Conservation (phyloP, 2,797 vertebrate genomes). For the Sebastes cheni region DNA sequence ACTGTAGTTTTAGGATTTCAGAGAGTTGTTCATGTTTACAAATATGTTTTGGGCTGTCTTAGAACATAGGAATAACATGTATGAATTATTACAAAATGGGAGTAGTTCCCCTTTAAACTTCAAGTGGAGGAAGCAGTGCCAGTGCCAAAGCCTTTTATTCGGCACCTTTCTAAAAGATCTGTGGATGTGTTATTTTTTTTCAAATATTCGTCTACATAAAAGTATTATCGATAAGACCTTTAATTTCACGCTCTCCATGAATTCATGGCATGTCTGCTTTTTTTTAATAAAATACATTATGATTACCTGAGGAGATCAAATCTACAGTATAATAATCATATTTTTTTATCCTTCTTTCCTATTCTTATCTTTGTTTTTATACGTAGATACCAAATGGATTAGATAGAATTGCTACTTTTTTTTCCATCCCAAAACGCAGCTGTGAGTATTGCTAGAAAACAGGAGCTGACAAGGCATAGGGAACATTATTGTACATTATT, state of each 20-base stretch:
- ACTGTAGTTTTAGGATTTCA: neutral
- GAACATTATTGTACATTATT: conserved; percentile 67
- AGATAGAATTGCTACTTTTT: conserved; percentile 24
- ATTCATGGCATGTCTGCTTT: neutral
- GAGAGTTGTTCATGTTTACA: neutral
- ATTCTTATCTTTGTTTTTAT: neutral
- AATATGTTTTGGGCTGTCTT: neutral
- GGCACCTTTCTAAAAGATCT: too few relatives aligned
- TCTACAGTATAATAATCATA: conserved; percentile 6
- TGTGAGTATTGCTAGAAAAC: conserved; percentile 18
- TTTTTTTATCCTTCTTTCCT: neutral
- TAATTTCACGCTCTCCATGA: neutral
- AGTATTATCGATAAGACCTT: neutral
- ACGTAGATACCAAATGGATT: neutral
- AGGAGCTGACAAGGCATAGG: conserved; percentile 39
- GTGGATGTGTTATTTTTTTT: too few relatives aligned
- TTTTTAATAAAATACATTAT: neutral
- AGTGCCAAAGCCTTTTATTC: too few relatives aligned
- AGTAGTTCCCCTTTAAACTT: neutral
- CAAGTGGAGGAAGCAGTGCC: neutral
- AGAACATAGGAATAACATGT: neutral
- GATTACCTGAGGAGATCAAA: conserved; percentile 11
- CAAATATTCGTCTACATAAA: too few relatives aligned
- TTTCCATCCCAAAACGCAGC: conserved; percentile 25
- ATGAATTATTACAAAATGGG: neutral